Evolutionary conservation across 2,113 vertebrate genomes (phyloP), one percentile per base, ranked within the genome.

Genomic region (Melanotaenia duboulayi): DNA sequence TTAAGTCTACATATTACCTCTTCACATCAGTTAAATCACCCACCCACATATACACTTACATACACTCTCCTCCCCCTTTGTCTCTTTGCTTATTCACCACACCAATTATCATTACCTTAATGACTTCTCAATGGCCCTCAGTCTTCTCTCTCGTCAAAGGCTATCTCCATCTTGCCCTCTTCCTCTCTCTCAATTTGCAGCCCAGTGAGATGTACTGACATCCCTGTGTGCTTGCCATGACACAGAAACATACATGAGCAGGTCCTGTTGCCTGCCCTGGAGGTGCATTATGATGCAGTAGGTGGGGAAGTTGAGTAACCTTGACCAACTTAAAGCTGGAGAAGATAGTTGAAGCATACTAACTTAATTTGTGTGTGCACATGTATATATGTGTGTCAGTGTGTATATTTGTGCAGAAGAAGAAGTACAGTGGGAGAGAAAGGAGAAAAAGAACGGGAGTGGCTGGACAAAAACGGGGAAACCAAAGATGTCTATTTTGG

Each of bases 51-150:
- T 32, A 73, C 72, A 69, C 46, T 68, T 9, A 5, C 28, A 81
- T 28, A 72, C 28, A 60, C 69, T 51, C 80, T 76, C 78, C 75
- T 73, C 71, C 79, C 72, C 54, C 74, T 80, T 78, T 80, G 78
- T 90, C 85, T 85, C 84, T 89, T 87, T 91, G 90, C 88, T 92
- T 91, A 91, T 91, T 92, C 89, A 88, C 87, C 24, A 49, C 20
- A 75, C 86, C 89, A 92, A 92, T 92, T 91, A 91, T 91, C 89
- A 91, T 92, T 92, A 89, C 76, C 87, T 86, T 93, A 93, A 93
- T 92, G 90, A 89, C 82, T 91, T 90, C 86, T 92, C 91, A 91
- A 91, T 90, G 84, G 87, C 77, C 76, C 74, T 83, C 58, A 70
- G 67, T 81, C 56, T 81, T 81, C 71, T 81, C 61, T 32, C 72